Base-by-base conservation (phyloP, 2,888 invertebrate genomes). In the Palloptera scutellata region DNA sequence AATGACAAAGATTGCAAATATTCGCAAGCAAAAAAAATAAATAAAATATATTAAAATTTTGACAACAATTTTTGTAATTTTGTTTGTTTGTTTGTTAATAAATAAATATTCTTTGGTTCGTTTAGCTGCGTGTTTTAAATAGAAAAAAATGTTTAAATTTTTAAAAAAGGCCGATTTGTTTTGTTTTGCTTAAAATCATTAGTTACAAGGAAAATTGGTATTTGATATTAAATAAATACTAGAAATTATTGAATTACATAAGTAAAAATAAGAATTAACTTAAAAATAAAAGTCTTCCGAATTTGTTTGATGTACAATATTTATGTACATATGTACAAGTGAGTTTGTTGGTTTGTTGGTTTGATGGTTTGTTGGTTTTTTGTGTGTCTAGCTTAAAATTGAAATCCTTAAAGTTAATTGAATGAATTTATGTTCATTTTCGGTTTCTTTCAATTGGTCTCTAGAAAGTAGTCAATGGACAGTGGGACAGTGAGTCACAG, bases 31-130 rank as follows among this genome's bases (percentile, higher is more conserved):
- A 48, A 48, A 48, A 48, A 43, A 43, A 11, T 43, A 43, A 43
- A 48, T 8, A 48, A 48, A 48, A 48, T n/a, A 48, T n/a, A n/a
- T 5, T n/a, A 48, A 48, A 15, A 48, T n/a, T 48, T 48, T n/a
- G 15, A 48, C 15, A 48, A 8, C 13, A n/a, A 48, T 53, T 53
- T 48, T 13, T 48, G 6, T 3, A 15, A 48, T 48, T 48, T 48
- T 48, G 45, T 45, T 45, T 52, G 11, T 52, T n/a, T 52, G n/a
- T 15, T 53, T 30, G 30, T 30, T 30, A 30, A 15, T 66, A 45
- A 72, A 72, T 70, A 70, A 72, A 70, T 73, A 75, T 61, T 80
- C 81, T 80, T 80, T 80, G 80, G 80, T 80, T 76, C 77, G 73
- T 74, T 80, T 80, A 80, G 80, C 80, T 80, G 80, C 61, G 65